These are phyloP conservation scores for Metellina segmentata DNA, from an alignment of 2,888 invertebrate species.

Conservation along the genomic window DNA sequence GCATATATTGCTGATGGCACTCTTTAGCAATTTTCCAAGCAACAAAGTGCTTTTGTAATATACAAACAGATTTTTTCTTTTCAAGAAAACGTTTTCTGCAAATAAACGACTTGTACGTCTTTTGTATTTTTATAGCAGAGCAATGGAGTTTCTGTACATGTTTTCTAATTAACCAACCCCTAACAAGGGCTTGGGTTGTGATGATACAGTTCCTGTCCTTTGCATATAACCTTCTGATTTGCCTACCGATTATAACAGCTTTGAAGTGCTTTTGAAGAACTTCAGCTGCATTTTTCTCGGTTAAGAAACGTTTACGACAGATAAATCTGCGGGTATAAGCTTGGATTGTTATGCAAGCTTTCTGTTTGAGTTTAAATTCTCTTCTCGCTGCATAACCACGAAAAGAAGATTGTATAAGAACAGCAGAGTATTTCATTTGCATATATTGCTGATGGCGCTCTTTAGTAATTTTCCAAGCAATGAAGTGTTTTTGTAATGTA, in stretches of 20 bases:
- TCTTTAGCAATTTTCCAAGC: background rate
- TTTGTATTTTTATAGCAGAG: background rate
- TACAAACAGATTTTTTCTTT: background rate
- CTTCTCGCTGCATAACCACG: background rate
- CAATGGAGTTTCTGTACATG: background rate
- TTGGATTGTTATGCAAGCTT: constrained; percentile 11
- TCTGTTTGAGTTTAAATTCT: background rate
- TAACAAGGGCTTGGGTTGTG: background rate
- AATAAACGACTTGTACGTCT: background rate
- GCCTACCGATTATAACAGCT: background rate
- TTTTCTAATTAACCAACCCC: background rate
- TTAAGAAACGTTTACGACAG: background rate
- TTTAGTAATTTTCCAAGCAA: background rate
- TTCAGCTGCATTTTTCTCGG: background rate
- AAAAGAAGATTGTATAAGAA: constrained; percentile 29
- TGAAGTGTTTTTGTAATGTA: constrained; percentile 37
- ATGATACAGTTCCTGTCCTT: background rate
- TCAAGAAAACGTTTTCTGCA: background rate
- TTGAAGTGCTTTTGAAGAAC: background rate
- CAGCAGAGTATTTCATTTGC: constrained; percentile 10
- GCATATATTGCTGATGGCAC: constrained; percentile 1
- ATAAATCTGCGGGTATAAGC: background rate
- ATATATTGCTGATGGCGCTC: constrained; percentile 2
- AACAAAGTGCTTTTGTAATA: constrained; percentile 39
- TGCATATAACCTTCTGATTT: background rate